phyloP scores from a whole-genome alignment of 2,888 invertebrate genomes.

The Suillia variegata region DNA sequence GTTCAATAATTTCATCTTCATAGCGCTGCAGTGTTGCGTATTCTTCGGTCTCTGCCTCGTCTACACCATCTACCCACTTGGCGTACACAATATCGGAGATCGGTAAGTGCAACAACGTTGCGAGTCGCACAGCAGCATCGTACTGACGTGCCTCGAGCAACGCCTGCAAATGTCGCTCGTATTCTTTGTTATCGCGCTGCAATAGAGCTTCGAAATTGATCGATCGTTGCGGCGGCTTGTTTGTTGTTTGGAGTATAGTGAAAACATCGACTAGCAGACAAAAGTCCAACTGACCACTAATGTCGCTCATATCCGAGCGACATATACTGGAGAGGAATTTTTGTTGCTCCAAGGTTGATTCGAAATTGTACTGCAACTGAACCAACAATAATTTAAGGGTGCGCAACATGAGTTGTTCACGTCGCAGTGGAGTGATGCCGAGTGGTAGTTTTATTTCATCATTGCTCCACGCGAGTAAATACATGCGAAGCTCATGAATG shows the following conservation, averaged over 20 bases:
- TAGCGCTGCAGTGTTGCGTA: conserved; percentile 64
- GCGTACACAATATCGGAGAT: conserved; percentile 62
- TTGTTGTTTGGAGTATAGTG: conserved; percentile 62
- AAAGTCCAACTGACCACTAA: conserved; percentile 63
- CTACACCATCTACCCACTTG: conserved; percentile 62
- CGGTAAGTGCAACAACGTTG: conserved; percentile 59
- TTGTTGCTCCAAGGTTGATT: conserved; percentile 69
- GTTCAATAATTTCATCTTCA: conserved; percentile 67
- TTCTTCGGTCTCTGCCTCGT: conserved; percentile 59
- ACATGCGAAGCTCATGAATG: conserved; percentile 58
- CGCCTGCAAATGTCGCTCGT: conserved; percentile 62
- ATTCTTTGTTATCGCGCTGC: conserved; percentile 55
- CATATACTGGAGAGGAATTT: conserved; percentile 68
- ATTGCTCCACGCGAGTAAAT: conserved; percentile 53
- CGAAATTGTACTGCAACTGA: conserved; percentile 68
- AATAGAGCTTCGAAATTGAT: conserved; percentile 49
- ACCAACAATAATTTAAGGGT: conserved; percentile 68
- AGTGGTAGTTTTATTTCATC: conserved; percentile 51
- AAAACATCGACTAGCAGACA: conserved; percentile 62
- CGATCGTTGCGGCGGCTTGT: conserved; percentile 29
- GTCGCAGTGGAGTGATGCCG: conserved; percentile 56
- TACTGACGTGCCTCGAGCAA: conserved; percentile 63
- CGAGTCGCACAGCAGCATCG: conserved; percentile 64
- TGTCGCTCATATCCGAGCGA: conserved; percentile 66
- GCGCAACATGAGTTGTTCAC: conserved; percentile 64